These are phyloP conservation scores for Guaruba guarouba DNA, from an alignment of 2,113 vertebrate species.

Conservation along the genomic window DNA sequence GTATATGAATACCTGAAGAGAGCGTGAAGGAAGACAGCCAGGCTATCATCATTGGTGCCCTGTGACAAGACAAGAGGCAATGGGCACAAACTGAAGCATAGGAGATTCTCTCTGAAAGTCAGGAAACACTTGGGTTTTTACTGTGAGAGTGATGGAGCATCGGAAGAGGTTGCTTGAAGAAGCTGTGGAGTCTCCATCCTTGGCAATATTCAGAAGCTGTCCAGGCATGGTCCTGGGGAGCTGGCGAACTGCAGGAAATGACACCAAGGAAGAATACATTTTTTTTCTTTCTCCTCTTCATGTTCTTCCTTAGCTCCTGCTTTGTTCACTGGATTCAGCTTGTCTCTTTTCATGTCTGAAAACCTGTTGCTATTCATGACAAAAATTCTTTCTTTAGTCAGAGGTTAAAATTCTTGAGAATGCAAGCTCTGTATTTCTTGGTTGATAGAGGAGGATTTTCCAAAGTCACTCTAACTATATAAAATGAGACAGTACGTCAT, in stretches of 20 bases:
- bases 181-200: neutral
- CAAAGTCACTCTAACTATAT: neutral
- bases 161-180: neutral
- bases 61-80: neutral
- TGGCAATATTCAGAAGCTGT: fast-evolving
- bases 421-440: neutral
- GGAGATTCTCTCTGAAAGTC: neutral
- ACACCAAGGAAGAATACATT: neutral
- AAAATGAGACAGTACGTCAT: neutral
- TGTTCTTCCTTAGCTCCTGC: neutral
- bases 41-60: neutral
- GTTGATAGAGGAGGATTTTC: neutral
- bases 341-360: neutral
- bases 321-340: neutral
- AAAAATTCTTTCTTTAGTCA: neutral
- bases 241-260: neutral
- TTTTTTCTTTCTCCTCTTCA: neutral
- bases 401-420: neutral
- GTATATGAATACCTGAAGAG: neutral
- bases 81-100: neutral
- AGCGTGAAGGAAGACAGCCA: neutral
- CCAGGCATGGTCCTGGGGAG: fast-evolving
- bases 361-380: neutral
- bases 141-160: neutral
- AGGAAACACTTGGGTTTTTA: neutral